These are phyloP conservation scores for Cryptocheilus praepositus DNA, from an alignment of 2,888 invertebrate genomes.

Conservation along the genomic window DNA sequence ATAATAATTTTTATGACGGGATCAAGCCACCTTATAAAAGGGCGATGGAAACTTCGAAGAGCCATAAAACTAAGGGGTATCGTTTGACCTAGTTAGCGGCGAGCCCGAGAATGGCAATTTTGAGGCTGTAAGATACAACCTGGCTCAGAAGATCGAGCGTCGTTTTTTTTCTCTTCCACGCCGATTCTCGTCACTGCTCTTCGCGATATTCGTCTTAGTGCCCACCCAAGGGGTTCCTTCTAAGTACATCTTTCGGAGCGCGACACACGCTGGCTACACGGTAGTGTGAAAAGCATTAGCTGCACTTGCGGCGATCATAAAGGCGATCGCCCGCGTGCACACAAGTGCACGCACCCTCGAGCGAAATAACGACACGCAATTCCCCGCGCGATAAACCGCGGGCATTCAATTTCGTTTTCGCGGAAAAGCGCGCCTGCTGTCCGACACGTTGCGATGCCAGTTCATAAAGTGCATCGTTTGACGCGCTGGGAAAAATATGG, in stretches of 20 bases:
- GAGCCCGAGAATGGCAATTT: too few species aligned
- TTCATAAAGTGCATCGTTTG: conserved; percentile 34
- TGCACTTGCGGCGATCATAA: conserved; percentile 37
- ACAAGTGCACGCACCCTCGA: conserved; percentile 3
- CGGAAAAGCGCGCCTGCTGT: conserved; percentile 35
- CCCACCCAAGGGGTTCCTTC: too few species aligned
- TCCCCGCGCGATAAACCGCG: conserved; percentile 41
- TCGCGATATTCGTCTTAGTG: neutral
- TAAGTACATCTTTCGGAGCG: too few species aligned
- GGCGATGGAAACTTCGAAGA: too few species aligned
- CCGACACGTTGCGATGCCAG: conserved; percentile 21
- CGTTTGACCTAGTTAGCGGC: too few species aligned
- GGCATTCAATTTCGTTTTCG: conserved; percentile 45
- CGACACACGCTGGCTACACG: too few species aligned
- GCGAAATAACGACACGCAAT: conserved; percentile 42
- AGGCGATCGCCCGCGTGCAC: conserved; percentile 12
- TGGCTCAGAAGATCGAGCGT: too few species aligned
- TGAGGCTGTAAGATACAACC: too few species aligned
- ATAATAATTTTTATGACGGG: too few species aligned
- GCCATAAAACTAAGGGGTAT: too few species aligned
- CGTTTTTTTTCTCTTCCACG: neutral
- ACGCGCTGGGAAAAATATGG: conserved; percentile 6
- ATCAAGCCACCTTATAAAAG: too few species aligned
- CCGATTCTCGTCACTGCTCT: neutral
- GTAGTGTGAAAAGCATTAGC: conserved; percentile 23